Percentiles rank a stretch among this genome's conserved stretches.
Evolutionary conservation across 2,888 invertebrate species (phyloP).

Genomic region (Ennomos fuscantarius): DNA sequence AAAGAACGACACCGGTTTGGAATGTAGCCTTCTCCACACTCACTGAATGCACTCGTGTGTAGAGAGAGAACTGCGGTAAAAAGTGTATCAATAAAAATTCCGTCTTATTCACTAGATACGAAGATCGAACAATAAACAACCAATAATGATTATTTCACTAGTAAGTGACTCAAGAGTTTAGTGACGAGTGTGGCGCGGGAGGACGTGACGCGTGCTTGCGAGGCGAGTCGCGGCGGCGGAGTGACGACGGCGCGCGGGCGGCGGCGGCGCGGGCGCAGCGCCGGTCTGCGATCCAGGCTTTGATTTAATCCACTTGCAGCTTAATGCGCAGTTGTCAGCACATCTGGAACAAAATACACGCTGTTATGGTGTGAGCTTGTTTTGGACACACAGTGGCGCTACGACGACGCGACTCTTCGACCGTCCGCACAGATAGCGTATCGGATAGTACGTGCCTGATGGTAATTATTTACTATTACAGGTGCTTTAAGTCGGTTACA

Average conservation of each 20-base stretch:
- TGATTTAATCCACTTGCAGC: constrained; percentile 60
- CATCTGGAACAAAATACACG: constrained; percentile 45
- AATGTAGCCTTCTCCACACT: constrained; percentile 79
- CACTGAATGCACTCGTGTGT: constrained; percentile 73
- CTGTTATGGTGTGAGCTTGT: constrained; percentile 20
- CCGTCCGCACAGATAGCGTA: constrained; percentile 14
- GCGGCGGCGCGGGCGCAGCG: constrained; percentile 52
- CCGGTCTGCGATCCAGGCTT: constrained; percentile 61
- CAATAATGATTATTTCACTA: constrained; percentile 54
- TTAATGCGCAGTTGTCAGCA: constrained; percentile 47
- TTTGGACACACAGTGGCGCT: constrained; percentile 7
- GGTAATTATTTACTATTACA: constrained; percentile 35
- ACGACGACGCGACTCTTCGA: constrained; percentile 2
- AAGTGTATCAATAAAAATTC: constrained; percentile 49
- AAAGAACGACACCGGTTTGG: constrained; percentile 82
- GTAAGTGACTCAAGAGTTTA: constrained; percentile 46
- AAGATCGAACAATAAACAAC: constrained; percentile 43
- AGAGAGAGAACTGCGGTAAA: constrained; percentile 57
- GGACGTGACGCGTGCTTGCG: constrained; percentile 55
- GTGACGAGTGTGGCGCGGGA: constrained; percentile 31
- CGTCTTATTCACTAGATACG: constrained; percentile 48
- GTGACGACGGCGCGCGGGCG: constrained; percentile 49
- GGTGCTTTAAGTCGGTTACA: constrained; percentile 29
- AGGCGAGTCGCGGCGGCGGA: constrained; percentile 62
- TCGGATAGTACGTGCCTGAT: constrained; percentile 29